Base-by-base conservation (phyloP, 2,888 invertebrate species). In the Drosophila yooni region DNA sequence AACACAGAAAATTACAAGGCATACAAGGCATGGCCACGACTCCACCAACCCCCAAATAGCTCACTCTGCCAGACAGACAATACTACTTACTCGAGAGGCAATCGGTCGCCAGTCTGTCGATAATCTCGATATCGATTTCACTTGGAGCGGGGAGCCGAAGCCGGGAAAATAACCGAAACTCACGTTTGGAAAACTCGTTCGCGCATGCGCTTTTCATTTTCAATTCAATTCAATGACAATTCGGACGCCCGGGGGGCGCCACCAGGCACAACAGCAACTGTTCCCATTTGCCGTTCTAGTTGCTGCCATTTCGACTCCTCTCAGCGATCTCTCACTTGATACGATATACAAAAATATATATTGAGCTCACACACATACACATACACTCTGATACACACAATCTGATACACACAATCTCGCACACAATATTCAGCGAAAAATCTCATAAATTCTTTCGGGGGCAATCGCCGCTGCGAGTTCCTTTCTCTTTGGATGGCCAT, bases 401-500 rank as follows among this genome's bases (percentile, higher is more conserved):
- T 52, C 48, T 25, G 11, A 21, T 13, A 27, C 18, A 52, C 7
- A 52, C n/a, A 38, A 11, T 13, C 7, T 52, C 11, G 27, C 18
- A 51, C 56, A 43, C 64, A 29, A 67, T 27, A 53, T 53, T 62
- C 62, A 60, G 77, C 72, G 63, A 83, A 81, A 79, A 79, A 73
- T 81, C 84, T 88, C 89, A 85, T 89, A 89, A 87, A 85, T 85
- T 85, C 88, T 82, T 74, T 72, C 62, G 75, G 79, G 77, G 74
- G 77, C 70, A 85, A 71, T 62, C 53, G 82, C 79, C 63, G 76
- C 70, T 60, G 70, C 67, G 60, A 73, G 73, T 76, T 88, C 88
- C 81, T 81, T 86, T 88, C 88, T 85, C 83, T 83, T 79, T 40
- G 27, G 46, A 25, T 69, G 54, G 68, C 61, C 43, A 68, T 34